Conservation (phyloP, 2,113 vertebrate genomes). For the Prochilodus magdalenae region DNA sequence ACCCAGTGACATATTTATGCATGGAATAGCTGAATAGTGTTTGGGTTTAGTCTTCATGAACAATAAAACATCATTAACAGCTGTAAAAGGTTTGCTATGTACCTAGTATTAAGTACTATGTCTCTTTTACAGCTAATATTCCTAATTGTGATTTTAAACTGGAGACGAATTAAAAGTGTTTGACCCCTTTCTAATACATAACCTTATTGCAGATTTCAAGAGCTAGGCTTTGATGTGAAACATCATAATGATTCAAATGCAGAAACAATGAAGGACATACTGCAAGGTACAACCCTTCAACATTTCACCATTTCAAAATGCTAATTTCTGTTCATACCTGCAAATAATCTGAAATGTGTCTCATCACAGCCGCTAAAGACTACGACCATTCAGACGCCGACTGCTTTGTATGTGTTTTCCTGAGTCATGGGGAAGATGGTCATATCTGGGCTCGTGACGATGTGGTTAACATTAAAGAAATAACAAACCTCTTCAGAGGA, state of each 20-base stretch:
- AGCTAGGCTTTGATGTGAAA: conserved; percentile 86
- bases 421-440: conserved; percentile 89
- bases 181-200: no score
- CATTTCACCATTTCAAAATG: neutral
- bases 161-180: no score
- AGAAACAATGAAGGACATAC: conserved; percentile 71
- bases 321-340: neutral
- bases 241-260: conserved; percentile 77
- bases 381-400: conserved; percentile 83
- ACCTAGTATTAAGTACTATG: no score
- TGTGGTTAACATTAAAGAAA: conserved; percentile 79
- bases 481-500: conserved; percentile 87
- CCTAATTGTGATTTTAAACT: no score
- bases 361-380: conserved; percentile 74
- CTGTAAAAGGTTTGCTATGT: no score
- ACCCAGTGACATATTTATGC: no score
- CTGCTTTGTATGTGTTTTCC: conserved; percentile 90
- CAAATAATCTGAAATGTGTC: neutral
- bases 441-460: conserved; percentile 81
- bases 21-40: no score
- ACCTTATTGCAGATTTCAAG: conserved; percentile 73
- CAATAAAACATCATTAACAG: no score
- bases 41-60: no score
- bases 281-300: conserved; percentile 77
- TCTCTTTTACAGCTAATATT: no score